A percentile compares a stretch with the other conserved stretches of the same genome.
These are phyloP conservation scores for Tachina lurida DNA, from an alignment of 2,888 invertebrate species.

Conservation along the genomic window DNA sequence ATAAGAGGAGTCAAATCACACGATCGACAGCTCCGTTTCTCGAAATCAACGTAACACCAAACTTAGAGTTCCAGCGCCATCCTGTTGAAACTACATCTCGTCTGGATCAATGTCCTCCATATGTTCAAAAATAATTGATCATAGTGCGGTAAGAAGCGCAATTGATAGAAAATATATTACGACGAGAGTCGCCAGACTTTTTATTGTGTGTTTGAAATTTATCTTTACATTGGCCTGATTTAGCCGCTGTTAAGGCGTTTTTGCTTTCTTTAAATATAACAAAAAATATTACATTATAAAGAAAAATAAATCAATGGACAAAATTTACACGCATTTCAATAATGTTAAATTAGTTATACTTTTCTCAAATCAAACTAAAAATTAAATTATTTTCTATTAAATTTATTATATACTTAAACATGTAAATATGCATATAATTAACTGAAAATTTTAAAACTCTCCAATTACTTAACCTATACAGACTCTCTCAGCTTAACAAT, in stretches of 20 bases:
- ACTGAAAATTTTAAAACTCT: slow-evolving; percentile 34
- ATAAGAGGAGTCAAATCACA: no score
- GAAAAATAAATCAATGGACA: not conserved
- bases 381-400: not conserved
- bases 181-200: slow-evolving; percentile 74
- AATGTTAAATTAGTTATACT: no score
- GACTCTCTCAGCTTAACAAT: slow-evolving; percentile 73
- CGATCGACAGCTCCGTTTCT: no score
- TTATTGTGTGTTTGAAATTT: slow-evolving; percentile 70
- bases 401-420: not conserved
- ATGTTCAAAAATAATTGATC: no score
- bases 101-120: no score
- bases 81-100: no score
- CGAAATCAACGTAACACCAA: no score
- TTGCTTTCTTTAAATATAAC: slow-evolving; percentile 45
- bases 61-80: no score
- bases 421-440: slow-evolving; percentile 16
- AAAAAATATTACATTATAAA: not conserved
- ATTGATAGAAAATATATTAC: slow-evolving; percentile 77
- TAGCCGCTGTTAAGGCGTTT: not conserved
- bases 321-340: no score
- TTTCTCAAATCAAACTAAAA: not conserved
- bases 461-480: slow-evolving; percentile 47
- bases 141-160: no score
- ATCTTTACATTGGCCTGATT: slow-evolving; percentile 73